Percentiles rank a stretch among this genome's conserved stretches.
Conservation (phyloP, 2,888 invertebrate species). For the Encarsia formosa region DNA sequence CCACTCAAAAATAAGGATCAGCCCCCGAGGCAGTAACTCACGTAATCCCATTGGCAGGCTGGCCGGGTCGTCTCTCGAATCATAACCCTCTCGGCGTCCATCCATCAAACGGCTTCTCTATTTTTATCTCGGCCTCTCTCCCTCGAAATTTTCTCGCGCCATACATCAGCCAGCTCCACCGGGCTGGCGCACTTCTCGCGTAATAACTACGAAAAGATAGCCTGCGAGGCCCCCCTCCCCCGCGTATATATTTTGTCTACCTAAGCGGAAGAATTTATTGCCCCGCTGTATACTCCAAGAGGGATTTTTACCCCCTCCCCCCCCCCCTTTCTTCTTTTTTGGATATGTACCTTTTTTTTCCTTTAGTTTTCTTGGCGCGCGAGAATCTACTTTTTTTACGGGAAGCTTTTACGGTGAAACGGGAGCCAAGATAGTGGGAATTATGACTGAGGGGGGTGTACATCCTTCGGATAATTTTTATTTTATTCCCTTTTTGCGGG, state of each 20-base stretch:
- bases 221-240: no score
- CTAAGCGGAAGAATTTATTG: conserved; percentile 20
- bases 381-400: neutral
- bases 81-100: no score
- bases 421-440: conserved; percentile 18
- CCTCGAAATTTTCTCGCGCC: no score
- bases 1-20: no score
- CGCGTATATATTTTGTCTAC: conserved; percentile 8
- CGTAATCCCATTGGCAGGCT: no score
- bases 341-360: neutral
- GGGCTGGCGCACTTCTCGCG: neutral
- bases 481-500: no score
- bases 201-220: conserved; percentile 16
- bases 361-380: neutral
- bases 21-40: no score
- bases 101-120: no score
- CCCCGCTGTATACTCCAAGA: neutral
- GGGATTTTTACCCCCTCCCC: conserved; percentile 3
- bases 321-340: neutral
- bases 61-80: no score
- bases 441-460: conserved; percentile 19
- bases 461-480: no score
- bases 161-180: no score
- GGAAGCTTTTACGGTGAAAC: neutral
- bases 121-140: no score